phyloP scores from a whole-genome alignment of 2,113 vertebrate genomes.

The Ranitomeya variabilis region DNA sequence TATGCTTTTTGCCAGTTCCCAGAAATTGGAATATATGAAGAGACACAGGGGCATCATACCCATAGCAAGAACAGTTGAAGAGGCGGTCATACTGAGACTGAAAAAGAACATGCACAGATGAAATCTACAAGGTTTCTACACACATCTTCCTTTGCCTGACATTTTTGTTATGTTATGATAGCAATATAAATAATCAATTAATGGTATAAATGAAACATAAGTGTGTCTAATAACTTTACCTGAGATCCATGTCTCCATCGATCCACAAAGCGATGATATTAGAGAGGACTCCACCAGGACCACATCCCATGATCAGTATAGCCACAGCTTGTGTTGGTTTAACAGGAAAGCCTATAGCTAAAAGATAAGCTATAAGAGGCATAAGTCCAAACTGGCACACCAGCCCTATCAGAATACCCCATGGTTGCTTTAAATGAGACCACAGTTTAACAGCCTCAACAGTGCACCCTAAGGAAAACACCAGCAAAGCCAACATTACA shows the following conservation, averaged over 20 bases:
- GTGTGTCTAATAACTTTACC: constrained; percentile 60
- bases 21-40: constrained; percentile 63
- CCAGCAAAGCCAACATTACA: constrained; percentile 64
- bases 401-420: constrained; percentile 69
- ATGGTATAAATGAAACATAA: no score
- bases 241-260: constrained; percentile 77
- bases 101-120: constrained; percentile 26
- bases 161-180: no score
- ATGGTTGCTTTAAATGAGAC: constrained; percentile 68
- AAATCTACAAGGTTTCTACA: not conserved
- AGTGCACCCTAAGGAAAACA: constrained; percentile 72
- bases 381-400: constrained; percentile 74
- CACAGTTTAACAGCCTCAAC: constrained; percentile 67
- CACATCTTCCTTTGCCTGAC: not conserved
- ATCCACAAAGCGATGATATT: constrained; percentile 74
- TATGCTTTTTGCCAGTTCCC: constrained; percentile 60
- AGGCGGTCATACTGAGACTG: constrained; percentile 68
- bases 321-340: constrained; percentile 64
- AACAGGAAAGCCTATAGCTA: constrained; percentile 65
- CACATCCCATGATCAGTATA: constrained; percentile 71
- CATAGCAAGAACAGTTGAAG: constrained; percentile 65
- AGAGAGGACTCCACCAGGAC: constrained; percentile 70
- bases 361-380: constrained; percentile 69
- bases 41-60: constrained; percentile 68
- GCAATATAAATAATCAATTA: no score